Evolutionary conservation across 2,888 invertebrate species (phyloP).

Genomic region (Dicranocentrus wangi): DNA sequence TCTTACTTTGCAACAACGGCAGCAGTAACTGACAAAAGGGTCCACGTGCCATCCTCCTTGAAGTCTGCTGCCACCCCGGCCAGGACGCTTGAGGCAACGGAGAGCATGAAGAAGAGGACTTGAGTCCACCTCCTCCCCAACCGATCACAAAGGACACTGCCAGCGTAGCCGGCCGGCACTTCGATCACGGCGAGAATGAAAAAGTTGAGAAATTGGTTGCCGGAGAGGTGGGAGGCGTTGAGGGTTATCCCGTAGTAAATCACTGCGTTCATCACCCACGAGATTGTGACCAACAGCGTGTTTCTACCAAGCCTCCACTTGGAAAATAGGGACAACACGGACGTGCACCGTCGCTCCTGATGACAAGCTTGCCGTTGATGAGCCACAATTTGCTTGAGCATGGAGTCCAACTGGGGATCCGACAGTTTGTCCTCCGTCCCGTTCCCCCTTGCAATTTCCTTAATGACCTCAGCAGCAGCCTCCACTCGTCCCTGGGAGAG

Average conservation of each 20-base stretch:
- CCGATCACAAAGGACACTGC: slow-evolving; percentile 77
- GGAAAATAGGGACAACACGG: slow-evolving; percentile 67
- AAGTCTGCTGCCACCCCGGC: slow-evolving; percentile 57
- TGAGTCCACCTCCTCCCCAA: slow-evolving; percentile 77
- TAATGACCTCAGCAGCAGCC: slow-evolving; percentile 57
- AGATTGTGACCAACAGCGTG: slow-evolving; percentile 65
- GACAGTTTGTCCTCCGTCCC: slow-evolving; percentile 49
- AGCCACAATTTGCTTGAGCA: slow-evolving; percentile 60
- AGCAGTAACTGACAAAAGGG: slow-evolving; percentile 41
- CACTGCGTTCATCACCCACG: slow-evolving; percentile 66
- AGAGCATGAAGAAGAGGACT: slow-evolving; percentile 73
- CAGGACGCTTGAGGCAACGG: slow-evolving; percentile 50
- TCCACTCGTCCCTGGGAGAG: slow-evolving; percentile 64
- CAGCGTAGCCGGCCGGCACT: slow-evolving; percentile 66
- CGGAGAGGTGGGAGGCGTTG: slow-evolving; percentile 65
- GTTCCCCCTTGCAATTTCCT: slow-evolving; percentile 58
- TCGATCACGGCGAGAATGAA: slow-evolving; percentile 69
- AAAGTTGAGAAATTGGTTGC: slow-evolving; percentile 68
- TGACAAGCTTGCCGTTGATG: slow-evolving; percentile 51
- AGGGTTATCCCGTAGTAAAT: slow-evolving; percentile 68
- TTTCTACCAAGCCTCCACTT: slow-evolving; percentile 64
- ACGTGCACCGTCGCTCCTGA: slow-evolving; percentile 3
- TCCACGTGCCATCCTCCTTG: slow-evolving; percentile 19
- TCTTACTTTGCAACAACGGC: slow-evolving; percentile 61
- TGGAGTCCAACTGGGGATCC: slow-evolving; percentile 30